phyloP scores from a whole-genome alignment of 2,797 vertebrate genomes.

The Erithacus rubecula region DNA sequence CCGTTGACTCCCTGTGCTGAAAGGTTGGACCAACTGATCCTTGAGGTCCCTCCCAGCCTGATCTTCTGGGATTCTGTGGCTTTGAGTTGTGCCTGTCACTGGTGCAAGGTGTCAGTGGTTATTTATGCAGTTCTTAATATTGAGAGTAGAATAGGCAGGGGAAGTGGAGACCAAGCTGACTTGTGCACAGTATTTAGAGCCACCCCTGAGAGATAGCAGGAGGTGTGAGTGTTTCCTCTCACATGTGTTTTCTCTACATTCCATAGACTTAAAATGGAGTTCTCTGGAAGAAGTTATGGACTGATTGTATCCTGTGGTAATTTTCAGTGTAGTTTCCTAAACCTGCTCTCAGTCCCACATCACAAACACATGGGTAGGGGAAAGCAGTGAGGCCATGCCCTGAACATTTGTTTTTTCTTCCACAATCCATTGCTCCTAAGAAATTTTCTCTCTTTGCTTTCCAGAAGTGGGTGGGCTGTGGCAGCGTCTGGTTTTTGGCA shows the following conservation, averaged over 20 bases:
- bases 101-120: not conserved
- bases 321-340: not conserved
- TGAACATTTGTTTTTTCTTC: not conserved
- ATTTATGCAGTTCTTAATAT: not conserved
- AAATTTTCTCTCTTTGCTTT: not conserved
- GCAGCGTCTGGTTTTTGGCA: not conserved
- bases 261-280: not conserved
- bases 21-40: not conserved
- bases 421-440: not conserved
- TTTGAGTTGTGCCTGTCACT: not conserved
- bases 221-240: not conserved
- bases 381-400: not conserved
- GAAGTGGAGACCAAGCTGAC: not conserved
- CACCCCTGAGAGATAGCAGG: not conserved
- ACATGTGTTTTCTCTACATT: not conserved
- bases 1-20: fast-evolving
- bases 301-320: not conserved
- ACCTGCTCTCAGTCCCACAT: not conserved
- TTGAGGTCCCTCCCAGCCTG: not conserved
- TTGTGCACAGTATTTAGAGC: fast-evolving
- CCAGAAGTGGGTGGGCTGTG: not conserved
- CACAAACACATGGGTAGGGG: not conserved
- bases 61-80: not conserved
- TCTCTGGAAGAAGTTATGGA: not conserved
- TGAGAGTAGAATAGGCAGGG: not conserved